phyloP scores from a whole-genome alignment of 2,888 invertebrate genomes.

The Aporophyla lueneburgensis region DNA sequence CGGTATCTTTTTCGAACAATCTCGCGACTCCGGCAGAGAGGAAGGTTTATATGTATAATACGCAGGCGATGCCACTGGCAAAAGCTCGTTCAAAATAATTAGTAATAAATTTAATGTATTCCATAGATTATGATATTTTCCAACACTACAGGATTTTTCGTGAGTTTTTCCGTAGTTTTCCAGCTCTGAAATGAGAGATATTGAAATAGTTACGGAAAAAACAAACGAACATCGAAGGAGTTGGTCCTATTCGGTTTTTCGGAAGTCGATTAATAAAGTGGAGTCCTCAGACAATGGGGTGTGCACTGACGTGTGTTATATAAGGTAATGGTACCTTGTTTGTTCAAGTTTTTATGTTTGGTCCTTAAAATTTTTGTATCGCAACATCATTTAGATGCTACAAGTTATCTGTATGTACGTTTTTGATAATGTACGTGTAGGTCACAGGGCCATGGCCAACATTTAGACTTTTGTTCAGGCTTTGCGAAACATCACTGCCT shows the following conservation, averaged over 20 bases:
- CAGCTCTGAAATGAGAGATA: not conserved
- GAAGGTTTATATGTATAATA: no score
- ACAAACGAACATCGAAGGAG: not conserved
- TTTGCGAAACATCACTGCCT: conserved; percentile 48
- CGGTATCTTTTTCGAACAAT: no score
- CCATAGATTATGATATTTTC: not conserved
- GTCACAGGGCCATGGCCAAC: conserved; percentile 52
- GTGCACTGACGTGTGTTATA: conserved; percentile 38
- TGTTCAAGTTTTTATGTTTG: conserved; percentile 19
- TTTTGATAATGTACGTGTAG: conserved; percentile 19
- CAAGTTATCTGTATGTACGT: not conserved
- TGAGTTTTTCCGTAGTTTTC: not conserved
- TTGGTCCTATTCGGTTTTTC: conserved; percentile 6
- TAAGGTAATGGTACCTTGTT: conserved; percentile 28
- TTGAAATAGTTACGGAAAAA: not conserved
- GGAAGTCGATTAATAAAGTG: not conserved
- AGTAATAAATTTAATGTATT: not conserved
- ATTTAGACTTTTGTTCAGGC: conserved; percentile 39
- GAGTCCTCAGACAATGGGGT: conserved; percentile 33
- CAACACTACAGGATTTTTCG: no score
- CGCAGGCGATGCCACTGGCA: no score
- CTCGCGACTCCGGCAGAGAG: no score
- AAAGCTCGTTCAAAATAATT: no score
- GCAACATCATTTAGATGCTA: conserved; percentile 9
- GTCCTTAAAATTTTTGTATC: not conserved